These are phyloP conservation scores for Suricata suricatta DNA, from an alignment of 2,113 vertebrate genomes.

Conservation along the genomic window DNA sequence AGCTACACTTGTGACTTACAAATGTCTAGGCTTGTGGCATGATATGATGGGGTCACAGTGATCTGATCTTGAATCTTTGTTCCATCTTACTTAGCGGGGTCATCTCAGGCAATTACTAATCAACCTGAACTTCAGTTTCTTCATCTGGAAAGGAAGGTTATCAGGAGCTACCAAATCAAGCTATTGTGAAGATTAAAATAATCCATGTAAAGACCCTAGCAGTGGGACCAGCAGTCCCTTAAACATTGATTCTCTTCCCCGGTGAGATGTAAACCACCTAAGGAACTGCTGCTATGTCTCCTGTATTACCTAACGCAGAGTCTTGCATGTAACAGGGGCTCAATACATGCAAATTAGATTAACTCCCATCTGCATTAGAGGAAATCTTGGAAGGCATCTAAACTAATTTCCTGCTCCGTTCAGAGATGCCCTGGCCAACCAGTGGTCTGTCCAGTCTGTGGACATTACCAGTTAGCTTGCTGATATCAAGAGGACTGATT, in stretches of 20 bases:
- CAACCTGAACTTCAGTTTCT: neutral
- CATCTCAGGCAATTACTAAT: neutral
- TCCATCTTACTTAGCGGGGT: neutral
- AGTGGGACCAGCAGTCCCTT: neutral
- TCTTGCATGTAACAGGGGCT: neutral
- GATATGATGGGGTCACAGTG: neutral
- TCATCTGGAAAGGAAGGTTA: constrained; percentile 5
- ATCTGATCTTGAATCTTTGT: neutral
- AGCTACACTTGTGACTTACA: neutral
- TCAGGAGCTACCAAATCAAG: neutral
- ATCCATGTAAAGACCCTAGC: neutral
- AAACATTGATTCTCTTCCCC: neutral
- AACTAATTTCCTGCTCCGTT: neutral
- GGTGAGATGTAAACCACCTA: neutral
- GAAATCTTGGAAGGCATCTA: neutral
- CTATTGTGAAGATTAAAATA: constrained; percentile 2
- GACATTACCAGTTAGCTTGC: neutral
- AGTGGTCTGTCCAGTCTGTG: neutral
- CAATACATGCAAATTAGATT: neutral
- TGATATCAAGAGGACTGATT: neutral
- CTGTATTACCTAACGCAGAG: neutral
- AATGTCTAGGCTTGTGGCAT: neutral
- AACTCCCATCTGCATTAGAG: neutral
- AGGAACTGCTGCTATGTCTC: neutral
- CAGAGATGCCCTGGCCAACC: neutral